These are phyloP conservation scores for Galleria mellonella DNA, from an alignment of 1,140 invertebrate species.

Conservation along the genomic window DNA sequence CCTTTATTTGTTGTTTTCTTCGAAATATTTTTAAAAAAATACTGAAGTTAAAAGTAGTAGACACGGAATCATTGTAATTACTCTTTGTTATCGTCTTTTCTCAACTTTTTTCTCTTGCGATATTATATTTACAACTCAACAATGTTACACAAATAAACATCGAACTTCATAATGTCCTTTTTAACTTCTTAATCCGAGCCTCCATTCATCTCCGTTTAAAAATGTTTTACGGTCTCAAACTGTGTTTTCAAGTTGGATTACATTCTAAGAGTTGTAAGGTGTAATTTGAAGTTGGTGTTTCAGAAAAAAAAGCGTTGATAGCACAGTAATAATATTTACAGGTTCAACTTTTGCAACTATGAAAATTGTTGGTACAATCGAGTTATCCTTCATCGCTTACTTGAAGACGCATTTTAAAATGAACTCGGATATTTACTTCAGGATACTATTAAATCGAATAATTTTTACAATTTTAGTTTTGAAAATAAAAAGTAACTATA, in stretches of 20 bases:
- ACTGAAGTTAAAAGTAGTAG: too few species aligned
- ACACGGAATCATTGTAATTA: too few species aligned
- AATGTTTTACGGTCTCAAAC: slow-evolving; percentile 6
- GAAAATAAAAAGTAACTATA: too few species aligned
- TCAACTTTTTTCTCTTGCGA: too few species aligned
- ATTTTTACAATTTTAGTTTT: too few species aligned
- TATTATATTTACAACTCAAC: slow-evolving; percentile 1
- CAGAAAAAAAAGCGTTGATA: slow-evolving; percentile 13
- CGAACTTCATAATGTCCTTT: slow-evolving; percentile 3
- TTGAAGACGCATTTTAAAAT: not conserved
- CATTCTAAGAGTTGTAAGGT: slow-evolving; percentile 13
- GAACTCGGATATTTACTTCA: too few species aligned
- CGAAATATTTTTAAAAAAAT: too few species aligned
- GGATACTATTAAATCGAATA: too few species aligned
- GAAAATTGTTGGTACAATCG: slow-evolving; percentile 16
- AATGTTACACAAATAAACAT: slow-evolving; percentile 1
- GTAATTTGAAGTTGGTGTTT: slow-evolving; percentile 12
- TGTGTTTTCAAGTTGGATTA: slow-evolving; percentile 14
- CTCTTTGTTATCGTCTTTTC: too few species aligned
- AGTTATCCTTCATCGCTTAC: slow-evolving; percentile 12
- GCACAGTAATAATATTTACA: slow-evolving; percentile 13
- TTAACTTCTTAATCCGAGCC: slow-evolving; percentile 3
- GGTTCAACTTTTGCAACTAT: slow-evolving; percentile 19
- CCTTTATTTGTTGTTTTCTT: too few species aligned
- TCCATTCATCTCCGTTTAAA: slow-evolving; percentile 4